phyloP scores from a whole-genome alignment of 53 echinoderm and acorn worm species.

The Holothuria scabra region DNA sequence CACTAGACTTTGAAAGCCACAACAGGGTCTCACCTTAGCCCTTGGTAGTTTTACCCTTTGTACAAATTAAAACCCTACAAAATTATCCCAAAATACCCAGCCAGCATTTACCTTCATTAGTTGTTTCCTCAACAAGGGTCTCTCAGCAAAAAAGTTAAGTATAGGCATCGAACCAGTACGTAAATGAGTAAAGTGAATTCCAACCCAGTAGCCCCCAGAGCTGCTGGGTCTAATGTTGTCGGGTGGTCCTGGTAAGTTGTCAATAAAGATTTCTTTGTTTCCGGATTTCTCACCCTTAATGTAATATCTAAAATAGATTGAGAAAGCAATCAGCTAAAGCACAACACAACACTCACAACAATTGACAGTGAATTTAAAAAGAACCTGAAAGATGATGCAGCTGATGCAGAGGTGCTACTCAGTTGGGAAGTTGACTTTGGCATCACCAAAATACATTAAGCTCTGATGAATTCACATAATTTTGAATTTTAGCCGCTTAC shows the following conservation, averaged over 20 bases:
- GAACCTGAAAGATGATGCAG: too few species aligned
- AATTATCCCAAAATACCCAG: neutral
- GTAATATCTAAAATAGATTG: constrained; percentile 62
- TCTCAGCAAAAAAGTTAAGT: neutral
- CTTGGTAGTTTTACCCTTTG: too few species aligned
- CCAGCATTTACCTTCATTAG: constrained; percentile 22
- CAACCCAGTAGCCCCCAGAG: constrained; percentile 96
- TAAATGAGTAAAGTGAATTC: constrained; percentile 61
- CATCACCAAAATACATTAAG: too few species aligned
- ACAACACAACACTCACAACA: too few species aligned
- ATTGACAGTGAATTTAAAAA: too few species aligned
- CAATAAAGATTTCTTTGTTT: constrained; percentile 58
- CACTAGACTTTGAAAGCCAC: too few species aligned
- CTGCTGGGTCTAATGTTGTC: constrained; percentile 87
- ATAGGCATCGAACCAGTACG: constrained; percentile 48
- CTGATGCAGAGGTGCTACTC: too few species aligned
- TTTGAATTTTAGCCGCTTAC: too few species aligned
- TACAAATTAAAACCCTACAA: too few species aligned
- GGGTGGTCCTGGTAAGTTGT: constrained; percentile 77
- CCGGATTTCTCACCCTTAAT: constrained; percentile 67
- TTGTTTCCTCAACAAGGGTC: constrained; percentile 42
- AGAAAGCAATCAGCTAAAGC: neutral
- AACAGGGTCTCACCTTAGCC: too few species aligned
- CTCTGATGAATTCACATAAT: too few species aligned
- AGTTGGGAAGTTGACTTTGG: too few species aligned